Base-by-base conservation (phyloP, 2,113 vertebrate genomes). In the Morone chrysops region DNA sequence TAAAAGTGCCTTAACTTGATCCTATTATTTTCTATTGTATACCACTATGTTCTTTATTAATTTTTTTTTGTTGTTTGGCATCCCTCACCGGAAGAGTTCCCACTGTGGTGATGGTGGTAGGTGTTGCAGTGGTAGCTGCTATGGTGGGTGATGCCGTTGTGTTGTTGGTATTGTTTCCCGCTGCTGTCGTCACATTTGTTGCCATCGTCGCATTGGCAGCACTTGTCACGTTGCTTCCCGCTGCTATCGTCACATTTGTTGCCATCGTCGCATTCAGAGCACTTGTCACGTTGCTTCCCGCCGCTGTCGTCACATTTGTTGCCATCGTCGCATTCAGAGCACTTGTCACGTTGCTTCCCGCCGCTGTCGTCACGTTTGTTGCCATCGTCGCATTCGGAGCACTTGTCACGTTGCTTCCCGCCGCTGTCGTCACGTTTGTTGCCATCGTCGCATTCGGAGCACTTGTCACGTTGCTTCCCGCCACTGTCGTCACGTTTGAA, bases 31-130 rank as follows among this genome's bases (percentile, higher is more conserved):
- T 72, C 1, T 38, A 5, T 12, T 61, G 0, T n/a, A 17, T 45
- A 36, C 11, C 17, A 20, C 31, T 38, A 18, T 18, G 6, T 0
- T 14, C 1, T 20, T 31, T 31, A 3, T 31, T 31, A n/a, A n/a
- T 31, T 31, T 31, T 31, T 9, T 14, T 67, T 22, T 1, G 0
- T 1, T 47, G 22, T 45, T 36, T 45, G 1, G 2, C 6, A 7
- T 66, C 11, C 66, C 87, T 79, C n/a, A 92, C 90, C 0, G 0
- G 0, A 38, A 92, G 73, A 18, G 0, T 0, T 18, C 2, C 5
- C 17, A 90, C 90, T 17, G 69, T 82, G 20, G 0, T 41, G 73
- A 90, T 81, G 16, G 56, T 40, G 75, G 31, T 13, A n/a, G 75
- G 57, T 6, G 48, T 4, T 11, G 78, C 51, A 0, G 1, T 0